phyloP scores from a whole-genome alignment of 2,888 invertebrate genomes.

The Tachystola acroxantha region DNA sequence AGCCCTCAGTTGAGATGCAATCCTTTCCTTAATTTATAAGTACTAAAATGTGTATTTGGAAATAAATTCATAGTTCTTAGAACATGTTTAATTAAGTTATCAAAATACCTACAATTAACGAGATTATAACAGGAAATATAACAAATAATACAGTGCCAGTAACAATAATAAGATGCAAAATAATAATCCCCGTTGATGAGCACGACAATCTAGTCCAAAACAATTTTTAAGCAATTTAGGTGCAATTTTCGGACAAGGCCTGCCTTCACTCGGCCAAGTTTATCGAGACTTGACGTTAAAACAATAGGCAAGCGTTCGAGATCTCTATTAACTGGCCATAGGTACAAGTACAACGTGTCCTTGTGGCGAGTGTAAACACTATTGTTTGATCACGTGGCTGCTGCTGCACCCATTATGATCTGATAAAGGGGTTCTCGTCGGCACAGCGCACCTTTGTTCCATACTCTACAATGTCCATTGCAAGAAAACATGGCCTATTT shows the following conservation, averaged over 20 bases:
- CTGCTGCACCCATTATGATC: slow-evolving; percentile 57
- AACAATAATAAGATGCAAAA: not conserved
- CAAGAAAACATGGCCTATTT: slow-evolving; percentile 9
- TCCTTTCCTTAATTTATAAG: too few species aligned
- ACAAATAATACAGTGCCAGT: not conserved
- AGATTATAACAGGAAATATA: not conserved
- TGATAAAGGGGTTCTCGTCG: slow-evolving; percentile 50
- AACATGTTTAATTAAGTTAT: too few species aligned
- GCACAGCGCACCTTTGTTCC: slow-evolving; percentile 47
- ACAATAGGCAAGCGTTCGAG: slow-evolving; percentile 36
- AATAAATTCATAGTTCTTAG: too few species aligned
- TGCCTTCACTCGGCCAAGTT: slow-evolving; percentile 15
- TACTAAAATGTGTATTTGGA: too few species aligned
- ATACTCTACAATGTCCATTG: slow-evolving; percentile 10
- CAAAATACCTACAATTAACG: not conserved
- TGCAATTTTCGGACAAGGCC: slow-evolving; percentile 9
- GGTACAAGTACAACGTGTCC: slow-evolving; percentile 45
- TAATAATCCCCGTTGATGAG: not conserved
- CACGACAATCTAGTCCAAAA: slow-evolving; percentile 1
- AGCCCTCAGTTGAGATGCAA: too few species aligned
- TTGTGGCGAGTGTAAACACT: slow-evolving; percentile 63
- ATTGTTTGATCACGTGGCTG: slow-evolving; percentile 69
- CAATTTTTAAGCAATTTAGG: slow-evolving; percentile 8
- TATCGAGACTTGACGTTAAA: slow-evolving; percentile 28
- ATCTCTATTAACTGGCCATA: slow-evolving; percentile 38